These are phyloP conservation scores for Ruditapes philippinarum DNA, from an alignment of 1,140 invertebrate species.

Conservation along the genomic window DNA sequence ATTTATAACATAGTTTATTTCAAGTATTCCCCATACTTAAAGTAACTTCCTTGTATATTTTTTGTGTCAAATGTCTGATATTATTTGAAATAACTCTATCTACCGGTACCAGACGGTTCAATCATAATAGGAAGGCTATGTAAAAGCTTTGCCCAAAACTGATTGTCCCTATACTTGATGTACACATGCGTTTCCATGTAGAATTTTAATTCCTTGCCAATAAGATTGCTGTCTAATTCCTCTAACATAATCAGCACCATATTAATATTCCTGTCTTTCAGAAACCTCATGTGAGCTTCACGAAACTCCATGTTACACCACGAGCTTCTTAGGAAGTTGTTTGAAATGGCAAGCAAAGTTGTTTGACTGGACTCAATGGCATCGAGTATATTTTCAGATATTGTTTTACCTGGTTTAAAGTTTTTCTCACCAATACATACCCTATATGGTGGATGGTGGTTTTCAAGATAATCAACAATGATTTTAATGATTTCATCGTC, in stretches of 20 bases:
- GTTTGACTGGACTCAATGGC: conserved; percentile 89
- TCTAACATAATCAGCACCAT: conserved; percentile 95
- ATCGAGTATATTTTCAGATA: conserved; percentile 89
- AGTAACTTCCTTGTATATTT: no score
- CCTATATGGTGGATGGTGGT: conserved; percentile 94
- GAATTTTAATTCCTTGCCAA: conserved; percentile 86
- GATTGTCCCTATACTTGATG: conserved; percentile 89
- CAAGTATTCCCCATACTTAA: no score
- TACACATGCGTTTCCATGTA: conserved; percentile 90
- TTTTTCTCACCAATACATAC: conserved; percentile 96
- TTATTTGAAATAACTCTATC: no score
- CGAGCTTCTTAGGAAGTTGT: conserved; percentile 90
- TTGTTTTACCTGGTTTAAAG: conserved; percentile 93
- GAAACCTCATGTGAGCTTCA: conserved; percentile 95
- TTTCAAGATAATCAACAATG: conserved; percentile 94
- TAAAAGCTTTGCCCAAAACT: conserved; percentile 96
- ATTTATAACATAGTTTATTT: no score
- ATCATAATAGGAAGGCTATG: neutral
- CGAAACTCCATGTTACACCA: conserved; percentile 91
- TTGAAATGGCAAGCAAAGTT: conserved; percentile 88
- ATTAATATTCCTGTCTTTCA: conserved; percentile 93
- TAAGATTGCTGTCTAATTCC: conserved; percentile 89
- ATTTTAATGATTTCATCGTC: conserved; percentile 89
- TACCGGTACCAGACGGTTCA: no score
- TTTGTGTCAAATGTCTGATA: no score